phyloP scores from a whole-genome alignment of 2,888 invertebrate species.

The Netelia virgata region DNA sequence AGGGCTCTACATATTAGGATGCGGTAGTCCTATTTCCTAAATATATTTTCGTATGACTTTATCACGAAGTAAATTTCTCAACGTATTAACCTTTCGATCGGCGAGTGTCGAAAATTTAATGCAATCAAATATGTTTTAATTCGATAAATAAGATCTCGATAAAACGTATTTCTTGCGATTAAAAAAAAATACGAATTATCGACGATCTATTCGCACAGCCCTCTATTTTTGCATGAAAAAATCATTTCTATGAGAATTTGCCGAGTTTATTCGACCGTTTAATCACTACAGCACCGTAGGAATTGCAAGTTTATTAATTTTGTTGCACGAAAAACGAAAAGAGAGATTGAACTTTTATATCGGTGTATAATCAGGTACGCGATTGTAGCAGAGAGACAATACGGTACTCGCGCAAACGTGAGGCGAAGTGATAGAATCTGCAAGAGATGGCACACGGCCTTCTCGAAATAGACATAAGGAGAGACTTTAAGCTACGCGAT shows the following conservation, averaged over 20 bases:
- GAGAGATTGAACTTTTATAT: neutral
- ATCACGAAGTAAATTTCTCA: neutral
- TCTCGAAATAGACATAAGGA: constrained; percentile 80
- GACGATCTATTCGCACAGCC: neutral
- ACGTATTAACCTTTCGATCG: neutral
- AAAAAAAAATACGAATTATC: neutral
- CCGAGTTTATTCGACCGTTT: too few relatives aligned
- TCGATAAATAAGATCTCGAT: too few relatives aligned
- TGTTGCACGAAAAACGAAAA: too few relatives aligned
- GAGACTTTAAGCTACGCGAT: constrained; percentile 73
- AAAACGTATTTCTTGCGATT: neutral
- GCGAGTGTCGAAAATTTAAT: too few relatives aligned
- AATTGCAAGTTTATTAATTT: too few relatives aligned
- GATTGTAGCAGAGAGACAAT: constrained; percentile 33
- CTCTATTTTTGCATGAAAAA: too few relatives aligned
- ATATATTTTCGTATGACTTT: constrained; percentile 23
- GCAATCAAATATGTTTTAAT: too few relatives aligned
- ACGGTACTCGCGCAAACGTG: constrained; percentile 64
- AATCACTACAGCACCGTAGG: too few relatives aligned
- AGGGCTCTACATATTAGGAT: constrained; percentile 72
- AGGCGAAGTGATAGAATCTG: constrained; percentile 77
- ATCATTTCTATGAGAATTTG: too few relatives aligned
- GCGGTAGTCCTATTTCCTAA: constrained; percentile 1
- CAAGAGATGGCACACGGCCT: constrained; percentile 74
- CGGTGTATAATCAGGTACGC: neutral